These are phyloP conservation scores for Bergia puertoricense DNA, from an alignment of 92 coral and sea anemone species.

Conservation along the genomic window DNA sequence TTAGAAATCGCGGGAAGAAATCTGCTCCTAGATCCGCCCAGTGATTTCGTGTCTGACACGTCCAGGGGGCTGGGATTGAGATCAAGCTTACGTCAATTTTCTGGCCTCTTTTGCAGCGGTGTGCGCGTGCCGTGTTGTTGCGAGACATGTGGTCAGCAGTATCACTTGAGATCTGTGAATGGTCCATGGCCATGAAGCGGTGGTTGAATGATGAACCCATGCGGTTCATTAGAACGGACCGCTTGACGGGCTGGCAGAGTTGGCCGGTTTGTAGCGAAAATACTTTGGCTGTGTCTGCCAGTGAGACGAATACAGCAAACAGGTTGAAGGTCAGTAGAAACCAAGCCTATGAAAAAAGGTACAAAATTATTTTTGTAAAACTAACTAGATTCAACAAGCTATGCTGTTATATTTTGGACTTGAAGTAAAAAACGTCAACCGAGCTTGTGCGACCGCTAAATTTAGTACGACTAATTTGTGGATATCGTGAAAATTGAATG, in stretches of 20 bases:
- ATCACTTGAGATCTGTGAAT: slow-evolving; percentile 28
- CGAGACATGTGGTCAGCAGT: slow-evolving; percentile 41
- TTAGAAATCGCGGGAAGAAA: slow-evolving; percentile 70
- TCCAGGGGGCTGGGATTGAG: slow-evolving; percentile 65
- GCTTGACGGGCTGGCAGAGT: slow-evolving; percentile 69
- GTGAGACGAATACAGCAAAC: slow-evolving; percentile 8
- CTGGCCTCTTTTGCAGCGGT: slow-evolving; percentile 33
- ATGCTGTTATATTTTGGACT: no score
- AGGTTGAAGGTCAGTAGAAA: slow-evolving; percentile 14
- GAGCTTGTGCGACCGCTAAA: no score
- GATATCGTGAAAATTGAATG: no score
- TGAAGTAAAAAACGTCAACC: no score
- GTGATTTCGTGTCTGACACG: slow-evolving; percentile 56
- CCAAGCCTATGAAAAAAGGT: slow-evolving; percentile 18
- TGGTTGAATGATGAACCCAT: slow-evolving; percentile 65
- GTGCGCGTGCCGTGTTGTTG: not conserved
- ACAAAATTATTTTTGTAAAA: no score
- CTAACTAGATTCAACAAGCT: no score
- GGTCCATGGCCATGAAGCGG: slow-evolving; percentile 75
- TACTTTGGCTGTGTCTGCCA: slow-evolving; percentile 36
- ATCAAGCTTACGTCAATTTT: slow-evolving; percentile 42
- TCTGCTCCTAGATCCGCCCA: slow-evolving; percentile 64
- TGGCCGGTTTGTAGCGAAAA: slow-evolving; percentile 33
- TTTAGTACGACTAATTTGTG: no score
- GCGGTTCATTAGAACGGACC: slow-evolving; percentile 59